These are phyloP conservation scores for Indicator maculatus DNA, from an alignment of 2,113 vertebrate genomes.

Conservation along the genomic window DNA sequence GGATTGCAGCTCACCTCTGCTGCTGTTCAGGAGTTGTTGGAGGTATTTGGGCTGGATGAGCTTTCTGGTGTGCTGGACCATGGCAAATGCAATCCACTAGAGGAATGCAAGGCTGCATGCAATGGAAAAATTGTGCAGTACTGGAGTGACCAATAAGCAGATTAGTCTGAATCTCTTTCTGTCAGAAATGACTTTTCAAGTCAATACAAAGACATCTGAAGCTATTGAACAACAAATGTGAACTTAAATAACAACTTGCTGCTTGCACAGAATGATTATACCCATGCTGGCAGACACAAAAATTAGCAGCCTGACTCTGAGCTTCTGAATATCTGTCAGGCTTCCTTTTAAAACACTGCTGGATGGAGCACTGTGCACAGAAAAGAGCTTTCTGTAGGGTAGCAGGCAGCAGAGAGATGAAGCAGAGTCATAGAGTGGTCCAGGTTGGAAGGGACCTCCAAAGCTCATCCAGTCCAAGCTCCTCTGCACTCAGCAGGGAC, in stretches of 20 bases:
- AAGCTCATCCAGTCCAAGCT: too few species aligned
- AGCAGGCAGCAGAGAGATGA: background rate
- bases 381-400: background rate
- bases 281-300: background rate
- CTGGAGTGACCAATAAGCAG: background rate
- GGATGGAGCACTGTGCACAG: background rate
- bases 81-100: background rate
- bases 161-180: background rate
- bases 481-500: too few species aligned
- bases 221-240: background rate
- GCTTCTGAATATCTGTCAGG: background rate
- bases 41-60: background rate
- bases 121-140: background rate
- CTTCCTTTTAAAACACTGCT: background rate
- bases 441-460: too few species aligned
- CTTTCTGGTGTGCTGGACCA: background rate
- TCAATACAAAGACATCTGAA: background rate
- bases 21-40: background rate
- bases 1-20: background rate
- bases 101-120: background rate
- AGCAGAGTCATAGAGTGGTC: background rate
- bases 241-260: background rate
- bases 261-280: background rate
- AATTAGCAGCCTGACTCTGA: background rate
- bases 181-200: background rate